Evolutionary conservation across 2,797 vertebrate species (phyloP).

Genomic region (Antrozous pallidus): DNA sequence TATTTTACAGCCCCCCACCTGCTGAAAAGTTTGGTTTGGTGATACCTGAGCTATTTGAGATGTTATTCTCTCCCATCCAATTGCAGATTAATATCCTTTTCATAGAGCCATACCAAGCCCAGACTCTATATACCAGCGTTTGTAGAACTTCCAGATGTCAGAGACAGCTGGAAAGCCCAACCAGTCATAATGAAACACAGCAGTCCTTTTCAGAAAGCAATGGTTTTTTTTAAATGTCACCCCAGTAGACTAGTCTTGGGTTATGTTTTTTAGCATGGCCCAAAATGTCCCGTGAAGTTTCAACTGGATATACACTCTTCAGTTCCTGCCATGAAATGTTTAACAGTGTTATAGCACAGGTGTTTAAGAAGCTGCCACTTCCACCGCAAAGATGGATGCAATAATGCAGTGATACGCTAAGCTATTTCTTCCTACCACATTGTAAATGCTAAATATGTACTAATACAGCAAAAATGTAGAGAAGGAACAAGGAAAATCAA

Average conservation of each 20-base stretch:
- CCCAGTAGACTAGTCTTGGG: conserved; percentile 10
- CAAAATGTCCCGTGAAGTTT: conserved; percentile 50
- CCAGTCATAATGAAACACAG: conserved; percentile 52
- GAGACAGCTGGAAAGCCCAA: conserved; percentile 57
- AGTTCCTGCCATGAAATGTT: conserved; percentile 41
- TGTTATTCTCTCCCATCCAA: neutral
- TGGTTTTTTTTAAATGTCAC: conserved; percentile 48
- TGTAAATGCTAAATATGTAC: conserved; percentile 28
- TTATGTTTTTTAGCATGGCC: conserved; percentile 26
- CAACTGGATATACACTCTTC: conserved; percentile 17
- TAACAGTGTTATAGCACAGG: neutral
- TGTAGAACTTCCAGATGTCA: conserved; percentile 52
- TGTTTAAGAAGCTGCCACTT: conserved; percentile 41
- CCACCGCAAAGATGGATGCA: conserved; percentile 37
- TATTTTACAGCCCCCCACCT: conserved; percentile 15
- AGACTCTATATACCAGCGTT: conserved; percentile 43
- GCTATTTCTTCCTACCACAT: neutral
- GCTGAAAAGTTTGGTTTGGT: conserved; percentile 55
- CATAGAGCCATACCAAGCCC: neutral
- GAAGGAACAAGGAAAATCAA: conserved; percentile 30
- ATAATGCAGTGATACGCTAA: conserved; percentile 36
- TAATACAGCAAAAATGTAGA: conserved; percentile 29
- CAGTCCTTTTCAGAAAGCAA: conserved; percentile 47
- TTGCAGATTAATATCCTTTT: conserved; percentile 25
- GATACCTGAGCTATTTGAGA: conserved; percentile 22